These are phyloP conservation scores for Gallinago paraguaiae DNA, from an alignment of 2,113 vertebrate species.

Conservation along the genomic window DNA sequence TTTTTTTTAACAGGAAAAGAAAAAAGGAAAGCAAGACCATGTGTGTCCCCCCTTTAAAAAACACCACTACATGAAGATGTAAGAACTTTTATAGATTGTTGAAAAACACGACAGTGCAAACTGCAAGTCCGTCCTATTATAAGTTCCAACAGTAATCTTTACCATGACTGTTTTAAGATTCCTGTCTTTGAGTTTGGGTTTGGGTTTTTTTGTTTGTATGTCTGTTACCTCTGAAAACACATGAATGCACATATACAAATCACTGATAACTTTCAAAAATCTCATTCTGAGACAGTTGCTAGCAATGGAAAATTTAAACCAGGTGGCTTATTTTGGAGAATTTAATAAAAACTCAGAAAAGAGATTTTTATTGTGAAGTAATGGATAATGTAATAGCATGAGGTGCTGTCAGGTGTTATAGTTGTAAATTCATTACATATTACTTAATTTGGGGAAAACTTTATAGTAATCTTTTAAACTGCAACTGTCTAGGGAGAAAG, in stretches of 20 bases:
- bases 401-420: not conserved
- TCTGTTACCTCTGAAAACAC: not conserved
- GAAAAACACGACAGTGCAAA: not conserved
- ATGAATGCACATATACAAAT: not conserved
- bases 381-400: not conserved
- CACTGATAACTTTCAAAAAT: not conserved
- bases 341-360: not conserved
- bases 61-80: not conserved
- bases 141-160: not conserved
- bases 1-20: not conserved
- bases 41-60: not conserved
- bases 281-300: not conserved
- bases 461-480: not conserved
- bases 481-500: not conserved
- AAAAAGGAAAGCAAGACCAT: not conserved
- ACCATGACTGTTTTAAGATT: not conserved
- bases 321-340: not conserved
- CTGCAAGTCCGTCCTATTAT: not conserved
- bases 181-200: rapidly evolving
- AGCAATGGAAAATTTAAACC: not conserved
- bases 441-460: not conserved
- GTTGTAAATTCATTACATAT: not conserved
- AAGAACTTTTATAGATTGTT: not conserved
- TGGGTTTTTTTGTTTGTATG: not conserved
- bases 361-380: not conserved